A percentile compares a stretch with the other conserved stretches of the same genome.
These are phyloP conservation scores for Hybos culiciformis DNA, from an alignment of 2,888 invertebrate genomes.

Conservation along the genomic window DNA sequence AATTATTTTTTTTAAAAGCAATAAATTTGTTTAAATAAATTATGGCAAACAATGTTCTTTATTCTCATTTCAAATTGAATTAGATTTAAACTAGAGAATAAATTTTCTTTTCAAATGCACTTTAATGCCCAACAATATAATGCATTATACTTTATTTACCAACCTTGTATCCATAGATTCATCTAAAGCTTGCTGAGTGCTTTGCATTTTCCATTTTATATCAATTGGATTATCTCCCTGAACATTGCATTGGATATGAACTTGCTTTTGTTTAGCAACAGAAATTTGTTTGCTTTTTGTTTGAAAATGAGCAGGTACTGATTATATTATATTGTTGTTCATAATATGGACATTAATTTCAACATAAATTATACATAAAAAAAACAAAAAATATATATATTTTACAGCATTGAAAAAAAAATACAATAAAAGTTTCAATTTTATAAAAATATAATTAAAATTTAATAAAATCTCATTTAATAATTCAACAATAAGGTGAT, in stretches of 20 bases:
- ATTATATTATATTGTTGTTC: no score
- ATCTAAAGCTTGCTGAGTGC: slow-evolving; percentile 56
- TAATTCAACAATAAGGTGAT: no score
- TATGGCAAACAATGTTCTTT: no score
- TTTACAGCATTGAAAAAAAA: no score
- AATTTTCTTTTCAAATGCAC: neutral
- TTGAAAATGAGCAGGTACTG: slow-evolving; percentile 69
- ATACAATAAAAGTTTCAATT: no score
- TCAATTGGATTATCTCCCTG: slow-evolving; percentile 79
- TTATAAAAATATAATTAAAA: no score
- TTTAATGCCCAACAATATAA: neutral
- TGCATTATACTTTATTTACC: slow-evolving; percentile 3
- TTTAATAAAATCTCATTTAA: no score
- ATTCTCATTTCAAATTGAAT: no score
- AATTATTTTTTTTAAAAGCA: neutral
- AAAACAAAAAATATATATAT: no score
- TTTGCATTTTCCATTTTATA: slow-evolving; percentile 62
- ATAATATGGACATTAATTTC: no score
- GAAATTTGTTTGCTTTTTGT: slow-evolving; percentile 72
- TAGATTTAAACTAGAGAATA: no score
- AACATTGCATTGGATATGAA: slow-evolving; percentile 73
- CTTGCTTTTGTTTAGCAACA: slow-evolving; percentile 68
- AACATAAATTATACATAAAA: no score
- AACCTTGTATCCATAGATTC: slow-evolving; percentile 58
- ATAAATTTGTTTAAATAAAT: neutral